A percentile compares a stretch with the other conserved stretches of the same genome.
Conservation (phyloP, 2,888 invertebrate genomes). For the Ennomos fuscantarius region DNA sequence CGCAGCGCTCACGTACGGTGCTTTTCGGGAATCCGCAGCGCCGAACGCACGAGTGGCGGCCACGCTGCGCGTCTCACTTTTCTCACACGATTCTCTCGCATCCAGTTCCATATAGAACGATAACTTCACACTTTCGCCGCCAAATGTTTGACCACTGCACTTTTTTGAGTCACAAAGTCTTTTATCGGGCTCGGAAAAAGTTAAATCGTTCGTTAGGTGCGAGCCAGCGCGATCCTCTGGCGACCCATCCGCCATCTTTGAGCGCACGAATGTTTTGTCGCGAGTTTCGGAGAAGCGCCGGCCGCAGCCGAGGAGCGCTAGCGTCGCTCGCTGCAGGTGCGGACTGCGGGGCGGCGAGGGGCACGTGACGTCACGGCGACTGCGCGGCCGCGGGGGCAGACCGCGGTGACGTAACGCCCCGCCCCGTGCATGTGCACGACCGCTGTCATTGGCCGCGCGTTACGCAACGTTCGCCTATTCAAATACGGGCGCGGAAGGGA, state of each 20-base stretch:
- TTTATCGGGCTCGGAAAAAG: slow-evolving; percentile 82
- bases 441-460: slow-evolving; percentile 82
- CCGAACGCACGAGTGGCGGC: slow-evolving; percentile 67
- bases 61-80: slow-evolving; percentile 83
- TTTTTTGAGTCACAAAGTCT: slow-evolving; percentile 83
- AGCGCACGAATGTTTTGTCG: slow-evolving; percentile 87
- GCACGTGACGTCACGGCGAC: slow-evolving; percentile 81
- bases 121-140: slow-evolving; percentile 73
- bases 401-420: slow-evolving; percentile 82
- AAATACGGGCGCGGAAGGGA: slow-evolving; percentile 77
- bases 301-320: slow-evolving; percentile 66
- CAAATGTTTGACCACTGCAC: slow-evolving; percentile 77
- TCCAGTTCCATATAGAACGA: slow-evolving; percentile 80
- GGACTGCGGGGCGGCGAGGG: slow-evolving; percentile 49
- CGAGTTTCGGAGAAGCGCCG: slow-evolving; percentile 66
- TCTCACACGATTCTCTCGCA: slow-evolving; percentile 82
- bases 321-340: slow-evolving; percentile 59
- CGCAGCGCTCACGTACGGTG: slow-evolving; percentile 62
- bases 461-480: slow-evolving; percentile 81
- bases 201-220: slow-evolving; percentile 84
- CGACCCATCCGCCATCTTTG: slow-evolving; percentile 94
- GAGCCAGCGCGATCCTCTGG: slow-evolving; percentile 86
- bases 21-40: slow-evolving; percentile 70
- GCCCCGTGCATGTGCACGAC: slow-evolving; percentile 82
- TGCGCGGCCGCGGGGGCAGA: slow-evolving; percentile 79